Evolutionary conservation across 2,113 vertebrate genomes (phyloP), one percentile per base, ranked within the genome.

Genomic region (Boleophthalmus pectinirostris): DNA sequence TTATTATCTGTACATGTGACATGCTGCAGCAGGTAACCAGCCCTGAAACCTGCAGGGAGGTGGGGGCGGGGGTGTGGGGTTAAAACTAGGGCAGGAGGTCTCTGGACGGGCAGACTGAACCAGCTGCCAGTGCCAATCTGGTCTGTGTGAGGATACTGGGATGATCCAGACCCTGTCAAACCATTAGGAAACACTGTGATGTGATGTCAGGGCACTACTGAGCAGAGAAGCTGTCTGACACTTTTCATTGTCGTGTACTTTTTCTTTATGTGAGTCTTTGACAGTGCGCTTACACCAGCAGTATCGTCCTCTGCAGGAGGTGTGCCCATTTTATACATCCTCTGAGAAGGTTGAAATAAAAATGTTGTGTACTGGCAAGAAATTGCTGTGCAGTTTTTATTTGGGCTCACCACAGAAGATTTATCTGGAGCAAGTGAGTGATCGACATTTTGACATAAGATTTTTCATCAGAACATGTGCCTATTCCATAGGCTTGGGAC

Each of bases 51-150:
- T 25, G 68, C 43, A 3, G 6, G 1, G 60, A 68, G 72, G 66
- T 15, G 23, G 23, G 21, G 71, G 49, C 56, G 51, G 20, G 46
- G 15, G 69, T 56, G 79, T 49, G 70, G 71, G 84, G 85, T 80
- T 81, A 83, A 79, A 89, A 82, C 69, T 86, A 78, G 86, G 82
- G 69, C 82, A 82, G 57, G 72, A 54, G 43, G 76, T 74, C 66
- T 61, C 74, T 58, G 65, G 68, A 69, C 69, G 70, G 82, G 75
- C 72, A 11, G 54, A 23, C 49, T 61, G 58, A 67, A 74, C 16
- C 75, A 79, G 82, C 83, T 87, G 78, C 69, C 73, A 49, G 71
- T 3, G 0, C 14, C 15, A 45, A 61, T 47, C 54, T 49, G 66
- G 58, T 43, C 23, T 43, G 70, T 16, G 65, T 68, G 33, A 63